Percentiles rank a stretch among this genome's conserved stretches.
phyloP scores from a whole-genome alignment of 2,113 vertebrate genomes.

The Smithornis capensis region DNA sequence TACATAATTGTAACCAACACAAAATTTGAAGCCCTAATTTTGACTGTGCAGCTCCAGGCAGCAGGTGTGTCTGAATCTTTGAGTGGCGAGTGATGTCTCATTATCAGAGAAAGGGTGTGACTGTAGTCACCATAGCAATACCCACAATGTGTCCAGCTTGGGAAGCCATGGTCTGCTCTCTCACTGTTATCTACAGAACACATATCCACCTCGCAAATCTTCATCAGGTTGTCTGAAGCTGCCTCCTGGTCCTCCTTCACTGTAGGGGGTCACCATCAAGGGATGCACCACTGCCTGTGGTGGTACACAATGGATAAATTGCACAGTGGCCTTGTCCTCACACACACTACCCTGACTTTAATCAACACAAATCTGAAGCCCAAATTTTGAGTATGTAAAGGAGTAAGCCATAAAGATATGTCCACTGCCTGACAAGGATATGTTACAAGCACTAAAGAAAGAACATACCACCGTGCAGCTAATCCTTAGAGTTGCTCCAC shows the following conservation, averaged over 20 bases:
- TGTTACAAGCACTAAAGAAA: background rate
- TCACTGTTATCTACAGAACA: background rate
- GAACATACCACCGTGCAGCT: background rate
- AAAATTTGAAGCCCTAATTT: background rate
- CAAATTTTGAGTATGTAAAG: background rate
- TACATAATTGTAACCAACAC: background rate
- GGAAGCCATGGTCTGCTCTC: rapidly evolving
- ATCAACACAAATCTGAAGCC: background rate
- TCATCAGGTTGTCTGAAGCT: rapidly evolving
- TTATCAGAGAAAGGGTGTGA: background rate
- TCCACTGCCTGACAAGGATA: background rate
- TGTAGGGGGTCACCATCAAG: background rate
- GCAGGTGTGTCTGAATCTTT: background rate
- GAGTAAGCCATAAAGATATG: background rate
- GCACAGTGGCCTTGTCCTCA: background rate
- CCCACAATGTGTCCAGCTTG: rapidly evolving
- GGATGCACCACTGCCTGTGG: rapidly evolving
- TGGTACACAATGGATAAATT: background rate
- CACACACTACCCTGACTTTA: background rate
- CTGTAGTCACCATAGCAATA: rapidly evolving
- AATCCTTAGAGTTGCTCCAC: background rate
- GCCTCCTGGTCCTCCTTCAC: background rate
- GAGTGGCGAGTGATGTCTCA: background rate
- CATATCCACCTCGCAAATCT: background rate
- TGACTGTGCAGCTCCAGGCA: background rate